These are phyloP conservation scores for Erithacus rubecula DNA, from an alignment of 2,797 vertebrate species.

Conservation along the genomic window DNA sequence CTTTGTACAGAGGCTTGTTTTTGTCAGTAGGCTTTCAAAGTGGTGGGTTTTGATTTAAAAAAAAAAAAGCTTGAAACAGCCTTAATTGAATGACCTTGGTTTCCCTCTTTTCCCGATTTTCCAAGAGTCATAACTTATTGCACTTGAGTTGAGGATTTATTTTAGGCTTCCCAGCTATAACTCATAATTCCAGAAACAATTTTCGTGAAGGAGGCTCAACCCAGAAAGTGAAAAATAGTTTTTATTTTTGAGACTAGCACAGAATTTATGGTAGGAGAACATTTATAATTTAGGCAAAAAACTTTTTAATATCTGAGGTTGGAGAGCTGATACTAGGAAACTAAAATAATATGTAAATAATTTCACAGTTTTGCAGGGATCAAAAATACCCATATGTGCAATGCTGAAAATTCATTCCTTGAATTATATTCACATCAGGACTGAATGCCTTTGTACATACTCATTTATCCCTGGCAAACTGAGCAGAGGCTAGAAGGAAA, in stretches of 20 bases:
- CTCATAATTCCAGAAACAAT: not conserved
- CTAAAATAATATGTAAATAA: not conserved
- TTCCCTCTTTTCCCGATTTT: not conserved
- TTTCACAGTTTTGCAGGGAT: not conserved
- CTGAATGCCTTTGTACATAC: not conserved
- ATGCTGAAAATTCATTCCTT: not conserved
- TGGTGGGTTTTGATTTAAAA: not conserved
- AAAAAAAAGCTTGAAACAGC: not conserved
- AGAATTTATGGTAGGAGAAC: not conserved
- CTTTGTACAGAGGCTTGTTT: not conserved
- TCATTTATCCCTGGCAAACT: not conserved
- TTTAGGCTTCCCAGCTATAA: slow-evolving; percentile 8
- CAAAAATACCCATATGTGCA: not conserved
- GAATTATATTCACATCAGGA: not conserved
- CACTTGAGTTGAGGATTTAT: slow-evolving; percentile 14
- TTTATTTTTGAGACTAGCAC: not conserved
- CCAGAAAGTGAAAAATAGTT: not conserved
- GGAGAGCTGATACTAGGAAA: not conserved
- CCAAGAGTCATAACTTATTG: not conserved
- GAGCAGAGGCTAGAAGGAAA: not conserved
- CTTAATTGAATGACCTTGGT: not conserved
- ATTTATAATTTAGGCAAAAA: not conserved
- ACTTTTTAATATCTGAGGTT: not conserved
- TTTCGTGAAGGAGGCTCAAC: not conserved
- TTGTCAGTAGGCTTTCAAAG: not conserved